These are phyloP conservation scores for Calcarius lapponicus DNA, from an alignment of 2,797 vertebrate genomes.

Conservation along the genomic window DNA sequence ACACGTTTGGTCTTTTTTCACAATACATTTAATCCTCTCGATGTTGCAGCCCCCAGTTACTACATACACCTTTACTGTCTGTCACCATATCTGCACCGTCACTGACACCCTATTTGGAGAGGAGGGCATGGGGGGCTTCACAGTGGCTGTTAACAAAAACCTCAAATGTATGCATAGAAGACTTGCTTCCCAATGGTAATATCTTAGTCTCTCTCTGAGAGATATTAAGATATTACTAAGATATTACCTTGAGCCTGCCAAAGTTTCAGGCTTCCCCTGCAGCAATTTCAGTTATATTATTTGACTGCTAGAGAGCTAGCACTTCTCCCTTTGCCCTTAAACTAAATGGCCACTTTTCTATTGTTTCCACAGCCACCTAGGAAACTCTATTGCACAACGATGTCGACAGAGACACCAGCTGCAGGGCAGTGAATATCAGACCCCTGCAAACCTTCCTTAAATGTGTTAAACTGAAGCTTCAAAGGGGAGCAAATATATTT, in stretches of 20 bases:
- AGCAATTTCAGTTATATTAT: neutral
- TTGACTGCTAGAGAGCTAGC: neutral
- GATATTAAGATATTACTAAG: no score
- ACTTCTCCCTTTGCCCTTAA: neutral
- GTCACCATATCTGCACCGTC: fast-evolving
- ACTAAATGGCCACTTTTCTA: neutral
- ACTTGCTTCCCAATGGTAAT: neutral
- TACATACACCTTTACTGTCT: neutral
- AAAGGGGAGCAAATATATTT: neutral
- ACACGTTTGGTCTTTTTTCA: neutral
- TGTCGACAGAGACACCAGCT: neutral
- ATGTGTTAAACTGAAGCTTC: neutral
- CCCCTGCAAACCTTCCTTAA: neutral
- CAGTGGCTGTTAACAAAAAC: neutral
- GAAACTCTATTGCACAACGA: neutral
- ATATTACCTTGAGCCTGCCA: neutral
- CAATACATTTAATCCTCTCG: neutral
- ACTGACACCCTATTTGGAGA: neutral
- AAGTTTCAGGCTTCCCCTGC: neutral
- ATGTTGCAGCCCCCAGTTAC: neutral
- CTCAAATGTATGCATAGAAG: neutral
- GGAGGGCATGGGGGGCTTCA: neutral
- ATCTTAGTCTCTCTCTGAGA: neutral
- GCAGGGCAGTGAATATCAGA: neutral
- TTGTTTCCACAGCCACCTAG: neutral